Base-by-base conservation (phyloP, 1,140 invertebrate genomes). In the Adoxophyes honmai region DNA sequence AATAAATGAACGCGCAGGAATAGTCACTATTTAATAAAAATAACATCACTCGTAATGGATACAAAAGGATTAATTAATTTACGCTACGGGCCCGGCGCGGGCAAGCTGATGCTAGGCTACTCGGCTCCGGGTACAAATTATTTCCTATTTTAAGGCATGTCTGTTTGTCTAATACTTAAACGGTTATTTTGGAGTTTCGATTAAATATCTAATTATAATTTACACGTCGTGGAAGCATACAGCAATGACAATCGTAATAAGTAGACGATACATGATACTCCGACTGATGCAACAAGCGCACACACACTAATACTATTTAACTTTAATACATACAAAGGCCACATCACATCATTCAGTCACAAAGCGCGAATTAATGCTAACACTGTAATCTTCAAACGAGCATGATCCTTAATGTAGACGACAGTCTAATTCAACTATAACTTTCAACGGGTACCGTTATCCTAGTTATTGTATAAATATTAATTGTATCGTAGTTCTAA, bases 261-360 rank as follows among this genome's bases (percentile, higher is more conserved):
- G 62, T 73, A 75, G 61, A 80, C 62, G 68, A 67, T 70, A 76
- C 63, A 66, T 28, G 21, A 57, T 73, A 73, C 61, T 67, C 59
- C 70, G 69, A 68, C 67, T 70, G 75, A 81, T 78, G 80, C 80
- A 76, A 78, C 80, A 88, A 88, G 85, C 85, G 68, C 73, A 82
- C 81, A 74, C 81, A 64, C 61, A 57, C 34, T 76, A 77, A 82
- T 67, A 77, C 62, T 70, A 75, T 52, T 68, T 74, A 70, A 64
- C 63, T 73, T 78, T 76, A 75, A 78, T 73, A 82, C 78, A 82
- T 88, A 81, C 81, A 84, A 86, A 88, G 86, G 86, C 86, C 86
- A 86, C 86, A 86, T 78, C 86, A 86, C 83, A 86, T 88, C 82
- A 84, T 86, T 81, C 86, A 84, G 81, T 88, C 86, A 88, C 83